Base-by-base conservation (phyloP, 2,888 invertebrate genomes). In the Drosophila borborema region DNA sequence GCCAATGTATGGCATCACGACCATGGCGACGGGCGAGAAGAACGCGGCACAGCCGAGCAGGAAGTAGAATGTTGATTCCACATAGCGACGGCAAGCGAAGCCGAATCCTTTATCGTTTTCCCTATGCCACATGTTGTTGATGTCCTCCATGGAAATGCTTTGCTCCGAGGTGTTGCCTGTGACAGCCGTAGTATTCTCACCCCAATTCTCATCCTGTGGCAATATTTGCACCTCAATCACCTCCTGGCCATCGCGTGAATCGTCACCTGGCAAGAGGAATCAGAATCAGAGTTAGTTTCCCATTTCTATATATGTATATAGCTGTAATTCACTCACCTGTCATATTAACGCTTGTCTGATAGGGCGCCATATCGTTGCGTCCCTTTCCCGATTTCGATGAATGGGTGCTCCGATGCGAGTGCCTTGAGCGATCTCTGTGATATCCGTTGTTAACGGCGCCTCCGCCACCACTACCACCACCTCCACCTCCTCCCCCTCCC, bases 121-220 rank as follows among this genome's bases (percentile, higher is more conserved):
- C 16, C 94, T 95, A 54, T 95, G 95, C 97, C 97, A 97, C 96
- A 97, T 97, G 88, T 96, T 96, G 86, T 96, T 96, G 5, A 97
- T 96, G 92, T 98, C 98, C 92, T 98, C 98, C 92, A 98, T 96
- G 0, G 98, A 98, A 83, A 97, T 97, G 5, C 98, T 99, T 86
- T 98, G 98, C 92, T 99, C 99, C 0, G 98, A 98, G 2, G 99
- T 99, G 90, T 98, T 98, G 12, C 98, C 99, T 0, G 99, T 99
- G 40, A 99, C 96, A 1, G 98, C 99, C 0, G 99, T 99, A 0
- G 99, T 99, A 90, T 98, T 99, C 93, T 99, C 99, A n/a, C 98
- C 98, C 99, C 99, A 99, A 93, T 98, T 98, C 91, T 99, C 99
- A 93, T 99, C 99, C 94, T 98, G 97, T 0, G 98, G 98, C 67